Conservation (phyloP, 2,888 invertebrate species). For the Loripinus fragilis region DNA sequence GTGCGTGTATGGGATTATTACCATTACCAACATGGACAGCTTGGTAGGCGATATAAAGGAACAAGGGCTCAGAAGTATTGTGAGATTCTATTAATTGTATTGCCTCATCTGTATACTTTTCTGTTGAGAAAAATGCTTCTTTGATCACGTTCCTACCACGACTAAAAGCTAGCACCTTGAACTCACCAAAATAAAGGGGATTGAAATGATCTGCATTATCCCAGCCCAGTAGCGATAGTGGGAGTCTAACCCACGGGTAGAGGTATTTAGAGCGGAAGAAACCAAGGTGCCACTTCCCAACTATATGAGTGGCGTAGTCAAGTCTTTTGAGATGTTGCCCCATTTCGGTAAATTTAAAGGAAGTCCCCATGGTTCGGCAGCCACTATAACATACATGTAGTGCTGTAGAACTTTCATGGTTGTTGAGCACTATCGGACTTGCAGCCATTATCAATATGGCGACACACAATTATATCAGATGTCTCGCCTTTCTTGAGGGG, state of each 20-base stretch:
- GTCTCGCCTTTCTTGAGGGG: no score
- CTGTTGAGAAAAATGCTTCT: conserved; percentile 84
- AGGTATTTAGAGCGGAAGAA: conserved; percentile 90
- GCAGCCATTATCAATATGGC: no score
- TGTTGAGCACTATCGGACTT: no score
- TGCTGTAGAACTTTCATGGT: conserved; percentile 92
- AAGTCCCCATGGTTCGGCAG: conserved; percentile 91
- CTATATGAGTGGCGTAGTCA: conserved; percentile 91
- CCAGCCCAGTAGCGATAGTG: conserved; percentile 95
- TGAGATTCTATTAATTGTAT: conserved; percentile 89
- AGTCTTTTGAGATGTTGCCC: conserved; percentile 92
- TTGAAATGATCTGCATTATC: conserved; percentile 94
- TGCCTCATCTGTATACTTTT: conserved; percentile 91
- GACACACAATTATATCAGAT: no score
- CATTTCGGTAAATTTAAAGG: conserved; percentile 90
- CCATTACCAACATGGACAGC: conserved; percentile 95
- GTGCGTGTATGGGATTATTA: conserved; percentile 91
- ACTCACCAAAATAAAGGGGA: conserved; percentile 84
- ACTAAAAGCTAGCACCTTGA: conserved; percentile 85
- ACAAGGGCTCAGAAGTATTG: conserved; percentile 68
- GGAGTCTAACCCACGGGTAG: conserved; percentile 91
- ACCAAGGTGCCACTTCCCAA: conserved; percentile 94
- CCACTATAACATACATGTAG: conserved; percentile 89
- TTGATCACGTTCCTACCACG: conserved; percentile 85
- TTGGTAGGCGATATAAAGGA: conserved; percentile 75